These are phyloP conservation scores for Ameiurus melas DNA, from an alignment of 2,113 vertebrate genomes.

Conservation along the genomic window DNA sequence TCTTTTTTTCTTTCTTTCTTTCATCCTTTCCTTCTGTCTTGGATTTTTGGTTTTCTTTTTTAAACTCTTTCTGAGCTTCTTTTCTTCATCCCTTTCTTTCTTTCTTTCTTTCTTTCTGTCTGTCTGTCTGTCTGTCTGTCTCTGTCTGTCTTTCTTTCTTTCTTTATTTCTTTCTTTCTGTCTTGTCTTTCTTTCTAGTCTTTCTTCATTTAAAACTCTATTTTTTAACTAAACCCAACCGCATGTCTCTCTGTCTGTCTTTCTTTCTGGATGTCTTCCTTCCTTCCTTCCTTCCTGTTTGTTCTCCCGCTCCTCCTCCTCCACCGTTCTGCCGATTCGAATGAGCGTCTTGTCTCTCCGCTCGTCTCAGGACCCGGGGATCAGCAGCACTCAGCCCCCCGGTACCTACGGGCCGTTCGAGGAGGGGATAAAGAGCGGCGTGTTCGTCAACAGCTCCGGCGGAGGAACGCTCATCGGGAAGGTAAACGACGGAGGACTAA, in stretches of 20 bases:
- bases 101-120: not conserved
- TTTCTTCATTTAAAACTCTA: too few species aligned
- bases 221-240: too few species aligned
- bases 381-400: constrained; percentile 76
- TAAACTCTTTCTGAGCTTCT: not conserved
- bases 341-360: not conserved
- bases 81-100: not conserved
- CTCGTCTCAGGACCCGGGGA: constrained; percentile 77
- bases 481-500: constrained; percentile 61
- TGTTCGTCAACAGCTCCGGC: constrained; percentile 81
- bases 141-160: not conserved
- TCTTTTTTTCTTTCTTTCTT: not conserved
- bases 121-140: not conserved
- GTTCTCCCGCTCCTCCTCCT: not conserved
- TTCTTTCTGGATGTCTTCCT: not conserved
- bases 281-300: not conserved
- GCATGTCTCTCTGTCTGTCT: not conserved
- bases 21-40: not conserved
- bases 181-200: accelerated
- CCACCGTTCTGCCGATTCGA: too few species aligned
- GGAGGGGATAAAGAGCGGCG: constrained; percentile 76
- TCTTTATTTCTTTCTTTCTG: not conserved
- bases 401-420: constrained; percentile 85
- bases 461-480: constrained; percentile 79
- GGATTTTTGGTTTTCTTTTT: not conserved